phyloP scores from a whole-genome alignment of 2,113 vertebrate species.

The Albula glossodonta region DNA sequence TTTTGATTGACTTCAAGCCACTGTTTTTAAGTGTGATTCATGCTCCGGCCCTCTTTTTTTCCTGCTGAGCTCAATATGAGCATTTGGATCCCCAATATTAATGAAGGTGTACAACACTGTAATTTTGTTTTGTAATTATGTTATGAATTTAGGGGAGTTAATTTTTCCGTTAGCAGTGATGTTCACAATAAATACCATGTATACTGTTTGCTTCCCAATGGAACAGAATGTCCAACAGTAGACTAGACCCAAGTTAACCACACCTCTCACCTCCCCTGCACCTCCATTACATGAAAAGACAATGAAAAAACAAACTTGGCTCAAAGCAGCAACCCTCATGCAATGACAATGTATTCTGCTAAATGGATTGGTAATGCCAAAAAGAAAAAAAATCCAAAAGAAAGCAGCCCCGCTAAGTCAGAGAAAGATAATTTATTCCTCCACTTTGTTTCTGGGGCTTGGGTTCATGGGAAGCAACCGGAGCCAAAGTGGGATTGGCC shows the following conservation, averaged over 20 bases:
- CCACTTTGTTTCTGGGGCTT: constrained; percentile 51
- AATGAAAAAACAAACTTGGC: constrained; percentile 11
- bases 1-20: no score
- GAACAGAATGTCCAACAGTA: not conserved
- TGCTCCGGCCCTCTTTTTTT: not conserved
- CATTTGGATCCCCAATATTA: no score
- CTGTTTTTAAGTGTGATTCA: not conserved
- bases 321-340: constrained; percentile 33
- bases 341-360: constrained; percentile 38
- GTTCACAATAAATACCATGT: not conserved
- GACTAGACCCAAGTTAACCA: not conserved
- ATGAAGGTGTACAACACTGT: not conserved
- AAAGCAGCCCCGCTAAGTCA: constrained; percentile 41
- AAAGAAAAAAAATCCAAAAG: constrained; percentile 21
- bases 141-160: no score
- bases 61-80: not conserved
- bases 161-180: not conserved
- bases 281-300: not conserved
- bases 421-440: constrained; percentile 54
- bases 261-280: not conserved
- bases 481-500: constrained; percentile 56
- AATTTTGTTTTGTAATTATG: not conserved
- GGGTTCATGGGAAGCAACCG: constrained; percentile 58
- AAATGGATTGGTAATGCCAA: constrained; percentile 42
- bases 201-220: not conserved